These are phyloP conservation scores for Onychostruthus taczanowskii DNA, from an alignment of 2,113 vertebrate species.

Conservation along the genomic window DNA sequence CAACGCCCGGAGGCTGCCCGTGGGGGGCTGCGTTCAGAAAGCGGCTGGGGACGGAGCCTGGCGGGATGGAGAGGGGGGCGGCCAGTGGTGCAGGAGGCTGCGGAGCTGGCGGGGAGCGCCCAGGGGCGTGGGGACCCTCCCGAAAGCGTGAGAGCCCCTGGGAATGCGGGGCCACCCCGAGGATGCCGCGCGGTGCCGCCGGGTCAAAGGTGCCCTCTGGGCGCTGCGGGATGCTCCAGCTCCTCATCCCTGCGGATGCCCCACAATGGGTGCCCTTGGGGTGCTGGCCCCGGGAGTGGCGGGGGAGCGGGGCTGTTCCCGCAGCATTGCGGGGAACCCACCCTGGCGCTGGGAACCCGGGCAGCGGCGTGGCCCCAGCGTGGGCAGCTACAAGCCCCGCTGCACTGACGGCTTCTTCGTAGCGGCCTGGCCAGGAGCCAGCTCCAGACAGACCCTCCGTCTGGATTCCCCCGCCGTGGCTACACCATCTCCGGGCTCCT, in stretches of 20 bases:
- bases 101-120: background rate
- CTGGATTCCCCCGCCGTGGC: background rate
- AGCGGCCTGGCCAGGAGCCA: constrained; percentile 15
- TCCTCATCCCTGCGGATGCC: background rate
- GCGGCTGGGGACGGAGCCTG: background rate
- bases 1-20: background rate
- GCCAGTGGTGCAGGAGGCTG: background rate
- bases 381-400: background rate
- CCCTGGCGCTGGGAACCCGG: background rate
- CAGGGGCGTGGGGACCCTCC: background rate
- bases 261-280: background rate
- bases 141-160: too few species aligned
- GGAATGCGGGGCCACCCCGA: background rate
- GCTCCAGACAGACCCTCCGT: background rate
- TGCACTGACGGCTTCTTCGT: background rate
- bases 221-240: background rate
- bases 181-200: background rate
- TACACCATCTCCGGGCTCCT: background rate
- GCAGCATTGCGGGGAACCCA: background rate
- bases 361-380: background rate
- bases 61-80: background rate
- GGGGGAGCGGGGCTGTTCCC: background rate
- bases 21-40: background rate
- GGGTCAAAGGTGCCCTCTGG: background rate
- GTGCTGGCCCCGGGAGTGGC: background rate